Evolutionary conservation across 2,797 vertebrate genomes (phyloP), one percentile per base, ranked within the genome.

Genomic region (Alexandromys oeconomus): DNA sequence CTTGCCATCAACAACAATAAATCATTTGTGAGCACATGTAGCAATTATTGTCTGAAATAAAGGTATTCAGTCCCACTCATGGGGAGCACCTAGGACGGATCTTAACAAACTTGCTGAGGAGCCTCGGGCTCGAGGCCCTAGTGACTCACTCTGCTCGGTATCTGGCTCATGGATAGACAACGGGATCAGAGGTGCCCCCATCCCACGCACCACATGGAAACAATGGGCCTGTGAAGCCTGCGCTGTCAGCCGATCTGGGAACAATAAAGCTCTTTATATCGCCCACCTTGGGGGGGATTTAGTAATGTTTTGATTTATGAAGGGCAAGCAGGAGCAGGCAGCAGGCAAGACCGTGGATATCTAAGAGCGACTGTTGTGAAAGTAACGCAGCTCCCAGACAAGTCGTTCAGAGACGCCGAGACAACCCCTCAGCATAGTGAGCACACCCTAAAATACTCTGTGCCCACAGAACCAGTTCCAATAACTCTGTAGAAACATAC

Each of bases 281-380:
- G 7, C 86, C 14, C 78, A 31, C 97, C 96, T 98, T 97, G 96
- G 97, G 97, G 97, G 92, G 97, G 97, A 97, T 98, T 98, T 97
- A 97, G 98, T 90, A 98, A 98, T 98, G 97, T 97, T 92, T 84
- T 98, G 95, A 98, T 99, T 99, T 98, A 98, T 97, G 97, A 98
- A 97, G 96, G 98, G 97, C 96, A 98, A 98, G 94, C 54, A 94
- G 14, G 93, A 89, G 97, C 97, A 98, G 96, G 98, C 96, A 96
- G 95, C 93, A 95, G 95, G 96, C 65, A 96, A 96, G 87, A 96
- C 65, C 85, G 77, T 98, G 98, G 98, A 97, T 98, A 97, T 97
- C 91, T 81, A 90, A 98, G 96, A 98, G 95, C 98, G 97, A 97
- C 96, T 98, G 98, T 98, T 98, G 98, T 98, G 98, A 98, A 99